These are phyloP conservation scores for Hoplostethus mediterraneus DNA, from an alignment of 2,797 vertebrate species.

Conservation along the genomic window DNA sequence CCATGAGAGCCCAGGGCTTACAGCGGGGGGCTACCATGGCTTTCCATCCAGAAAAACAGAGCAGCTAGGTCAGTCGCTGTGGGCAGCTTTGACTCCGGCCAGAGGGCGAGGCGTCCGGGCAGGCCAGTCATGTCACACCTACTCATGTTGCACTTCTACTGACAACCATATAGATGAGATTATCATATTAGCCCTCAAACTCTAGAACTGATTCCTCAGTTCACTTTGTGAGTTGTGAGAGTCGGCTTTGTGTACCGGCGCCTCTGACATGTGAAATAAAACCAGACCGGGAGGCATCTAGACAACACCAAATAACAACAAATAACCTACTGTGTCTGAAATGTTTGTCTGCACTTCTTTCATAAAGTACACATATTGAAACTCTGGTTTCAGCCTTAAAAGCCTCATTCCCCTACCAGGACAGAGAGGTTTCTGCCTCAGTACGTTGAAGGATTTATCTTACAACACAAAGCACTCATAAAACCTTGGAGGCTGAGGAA, in stretches of 20 bases:
- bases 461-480: conserved; percentile 55
- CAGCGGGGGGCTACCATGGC: conserved; percentile 11
- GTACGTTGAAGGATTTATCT: conserved; percentile 58
- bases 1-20: conserved; percentile 34
- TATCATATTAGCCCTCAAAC: conserved; percentile 29
- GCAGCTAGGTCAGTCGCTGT: conserved; percentile 30
- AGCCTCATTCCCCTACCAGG: conserved; percentile 23
- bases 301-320: conserved; percentile 19
- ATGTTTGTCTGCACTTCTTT: conserved; percentile 26
- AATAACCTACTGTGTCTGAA: conserved; percentile 20
- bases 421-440: conserved; percentile 50
- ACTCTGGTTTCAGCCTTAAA: conserved; percentile 46
- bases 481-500: conserved; percentile 51
- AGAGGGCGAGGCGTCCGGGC: conserved; percentile 23
- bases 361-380: conserved; percentile 31
- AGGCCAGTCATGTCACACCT: conserved; percentile 33
- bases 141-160: conserved; percentile 20
- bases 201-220: conserved; percentile 19
- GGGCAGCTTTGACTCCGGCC: conserved; percentile 19
- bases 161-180: conserved; percentile 29
- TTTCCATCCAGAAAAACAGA: conserved; percentile 32
- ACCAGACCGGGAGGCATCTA: neutral
- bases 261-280: conserved; percentile 26
- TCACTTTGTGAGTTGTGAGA: neutral
- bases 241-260: neutral